Percentiles rank a stretch among this genome's conserved stretches.
Evolutionary conservation across 2,113 vertebrate genomes (phyloP).

Genomic region (Glaucidium brasilianum): DNA sequence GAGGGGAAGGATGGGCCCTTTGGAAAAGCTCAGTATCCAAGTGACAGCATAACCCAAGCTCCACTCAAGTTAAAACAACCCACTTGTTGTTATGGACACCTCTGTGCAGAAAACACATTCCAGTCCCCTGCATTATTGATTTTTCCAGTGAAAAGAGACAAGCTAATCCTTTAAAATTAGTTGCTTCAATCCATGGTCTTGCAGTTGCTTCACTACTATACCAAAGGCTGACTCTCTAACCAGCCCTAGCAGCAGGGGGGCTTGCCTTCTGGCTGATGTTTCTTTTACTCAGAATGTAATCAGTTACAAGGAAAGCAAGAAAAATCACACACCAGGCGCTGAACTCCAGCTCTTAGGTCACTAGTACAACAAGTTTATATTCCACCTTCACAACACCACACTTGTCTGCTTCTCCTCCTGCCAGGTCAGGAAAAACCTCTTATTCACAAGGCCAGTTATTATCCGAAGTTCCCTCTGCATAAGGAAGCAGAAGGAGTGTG

Average conservation of each 20-base stretch:
- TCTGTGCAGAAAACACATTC: neutral
- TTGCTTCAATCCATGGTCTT: neutral
- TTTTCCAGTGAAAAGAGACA: slow-evolving; percentile 59
- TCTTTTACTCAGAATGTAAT: neutral
- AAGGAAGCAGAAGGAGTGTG: neutral
- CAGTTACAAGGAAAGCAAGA: neutral
- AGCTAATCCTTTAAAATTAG: slow-evolving; percentile 51
- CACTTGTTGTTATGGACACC: neutral
- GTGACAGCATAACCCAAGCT: neutral
- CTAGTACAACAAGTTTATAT: neutral
- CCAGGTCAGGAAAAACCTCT: neutral
- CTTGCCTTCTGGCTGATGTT: neutral
- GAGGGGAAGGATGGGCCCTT: neutral
- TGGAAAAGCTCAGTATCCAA: neutral
- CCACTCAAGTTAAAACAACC: neutral
- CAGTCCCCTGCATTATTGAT: slow-evolving; percentile 54
- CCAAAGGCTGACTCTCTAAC: neutral
- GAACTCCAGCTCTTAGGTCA: neutral
- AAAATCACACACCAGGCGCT: neutral
- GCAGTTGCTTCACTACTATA: neutral
- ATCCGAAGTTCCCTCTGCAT: neutral
- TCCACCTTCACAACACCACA: neutral
- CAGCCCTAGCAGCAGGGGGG: neutral
- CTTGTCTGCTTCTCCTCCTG: neutral
- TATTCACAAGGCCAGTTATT: neutral